Evolutionary conservation across 2,797 vertebrate genomes (phyloP), one percentile per base, ranked within the genome.

Genomic region (Eulemur rubriventer): DNA sequence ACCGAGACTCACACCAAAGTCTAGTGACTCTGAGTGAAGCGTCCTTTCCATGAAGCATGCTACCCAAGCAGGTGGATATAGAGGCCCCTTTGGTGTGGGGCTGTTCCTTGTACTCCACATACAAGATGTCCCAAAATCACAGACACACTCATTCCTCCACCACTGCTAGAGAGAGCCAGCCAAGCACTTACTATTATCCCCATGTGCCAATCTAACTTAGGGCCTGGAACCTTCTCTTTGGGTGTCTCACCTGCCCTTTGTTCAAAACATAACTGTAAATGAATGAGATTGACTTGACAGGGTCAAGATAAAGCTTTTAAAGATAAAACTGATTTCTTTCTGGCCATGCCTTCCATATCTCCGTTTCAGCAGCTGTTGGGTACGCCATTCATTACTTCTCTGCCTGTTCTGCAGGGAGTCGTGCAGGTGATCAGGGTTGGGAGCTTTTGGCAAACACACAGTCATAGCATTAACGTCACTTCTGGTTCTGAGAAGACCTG

Each of bases 191-290:
- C 46, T 50, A 0, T 76, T 55, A 35, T 6, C n/a, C 16, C 72
- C 17, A 2, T 0, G 9, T 52, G 28, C 43, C 10, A 6, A 0
- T 41, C 61, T 30, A 30, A 57, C 12, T 17, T 18, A n/a, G 24
- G n/a, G 30, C 59, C 91, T 41, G 17, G 69, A 50, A 33, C 8
- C 41, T 63, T 96, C 55, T 50, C 67, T 30, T 63, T 38, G 8
- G 2, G 38, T 41, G 35, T 88, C 13, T 52, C 72, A 5, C 4
- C 48, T 11, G 38, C 10, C 59, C 18, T 88, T 33, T 38, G 70
- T 73, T 76, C 43, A 59, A 22, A 87, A 38, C 6, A 35, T 8
- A 63, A 57, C 52, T 50, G 0, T 46, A 86, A 76, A 43, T 59
- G 55, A 91, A 28, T 50, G 43, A 76, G 50, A 61, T 1, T 30